A percentile compares a stretch with the other conserved stretches of the same genome.
phyloP scores from a whole-genome alignment of 1,140 invertebrate genomes.

The Brachionus plicatilis region DNA sequence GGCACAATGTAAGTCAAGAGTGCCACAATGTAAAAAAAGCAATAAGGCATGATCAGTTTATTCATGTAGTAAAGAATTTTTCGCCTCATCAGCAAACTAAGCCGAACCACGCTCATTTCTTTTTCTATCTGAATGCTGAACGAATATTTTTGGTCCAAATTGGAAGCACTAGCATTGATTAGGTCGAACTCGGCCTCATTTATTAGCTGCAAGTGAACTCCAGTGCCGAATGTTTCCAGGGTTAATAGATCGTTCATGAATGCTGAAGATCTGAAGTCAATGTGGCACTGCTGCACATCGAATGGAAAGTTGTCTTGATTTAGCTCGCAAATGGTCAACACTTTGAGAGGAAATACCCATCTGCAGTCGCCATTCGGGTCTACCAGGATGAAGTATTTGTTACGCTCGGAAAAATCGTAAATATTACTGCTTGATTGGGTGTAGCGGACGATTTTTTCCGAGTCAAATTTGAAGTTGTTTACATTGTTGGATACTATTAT shows the following conservation, averaged over 20 bases:
- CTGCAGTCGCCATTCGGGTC: constrained; percentile 14
- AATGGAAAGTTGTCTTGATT: constrained; percentile 31
- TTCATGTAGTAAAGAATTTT: constrained; percentile 30
- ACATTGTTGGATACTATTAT: constrained; percentile 11
- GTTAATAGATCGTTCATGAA: neutral
- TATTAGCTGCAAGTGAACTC: neutral
- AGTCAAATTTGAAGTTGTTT: constrained; percentile 17
- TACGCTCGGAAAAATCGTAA: constrained; percentile 1
- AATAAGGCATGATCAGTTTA: constrained; percentile 25
- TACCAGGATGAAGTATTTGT: neutral
- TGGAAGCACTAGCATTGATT: neutral
- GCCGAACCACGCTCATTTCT: neutral
- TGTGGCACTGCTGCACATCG: constrained; percentile 12
- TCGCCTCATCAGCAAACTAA: constrained; percentile 11
- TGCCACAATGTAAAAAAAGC: constrained; percentile 18
- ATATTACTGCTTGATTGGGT: neutral
- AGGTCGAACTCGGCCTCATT: constrained; percentile 14
- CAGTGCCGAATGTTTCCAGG: neutral
- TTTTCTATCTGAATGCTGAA: neutral
- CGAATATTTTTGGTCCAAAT: neutral
- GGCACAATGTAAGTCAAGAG: neutral
- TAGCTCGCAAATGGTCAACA: neutral
- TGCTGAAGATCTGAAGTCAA: constrained; percentile 23
- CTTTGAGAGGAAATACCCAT: constrained; percentile 34
- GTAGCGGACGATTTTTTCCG: neutral